These are phyloP conservation scores for Acrobasis suavella DNA, from an alignment of 2,888 invertebrate species.

Conservation along the genomic window DNA sequence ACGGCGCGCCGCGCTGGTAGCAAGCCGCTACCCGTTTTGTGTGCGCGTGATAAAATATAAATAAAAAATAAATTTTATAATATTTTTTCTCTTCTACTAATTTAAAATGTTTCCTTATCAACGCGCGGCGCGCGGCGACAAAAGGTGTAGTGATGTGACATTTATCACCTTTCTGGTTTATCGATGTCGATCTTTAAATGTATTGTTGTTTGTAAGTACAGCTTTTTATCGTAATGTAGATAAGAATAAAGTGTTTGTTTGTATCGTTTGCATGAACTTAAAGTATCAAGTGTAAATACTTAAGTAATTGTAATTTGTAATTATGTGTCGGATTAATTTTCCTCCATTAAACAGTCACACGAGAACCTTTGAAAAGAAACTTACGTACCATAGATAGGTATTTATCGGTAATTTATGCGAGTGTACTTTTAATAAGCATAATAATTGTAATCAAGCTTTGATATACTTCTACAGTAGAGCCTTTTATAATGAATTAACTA, in stretches of 20 bases:
- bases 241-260: too few relatives aligned
- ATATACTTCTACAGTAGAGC: not conserved
- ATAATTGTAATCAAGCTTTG: not conserved
- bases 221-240: too few relatives aligned
- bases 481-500: constrained; percentile 7
- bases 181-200: constrained; percentile 40
- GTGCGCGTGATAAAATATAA: constrained; percentile 75
- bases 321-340: too few relatives aligned
- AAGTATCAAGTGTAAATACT: too few relatives aligned
- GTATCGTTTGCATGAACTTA: too few relatives aligned
- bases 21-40: constrained; percentile 80
- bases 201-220: not conserved
- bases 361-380: too few relatives aligned
- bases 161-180: constrained; percentile 27
- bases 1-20: constrained; percentile 54
- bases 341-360: too few relatives aligned
- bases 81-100: constrained; percentile 75
- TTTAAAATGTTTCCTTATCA: constrained; percentile 83
- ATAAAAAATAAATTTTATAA: constrained; percentile 70
- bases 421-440: not conserved
- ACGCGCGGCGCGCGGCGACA: constrained; percentile 76
- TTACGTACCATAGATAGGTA: too few relatives aligned
- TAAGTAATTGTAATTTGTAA: too few relatives aligned
- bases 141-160: constrained; percentile 60
- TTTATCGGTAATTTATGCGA: too few relatives aligned